These are phyloP conservation scores for Galerucella pusilla DNA, from an alignment of 2,888 invertebrate species.

Conservation along the genomic window DNA sequence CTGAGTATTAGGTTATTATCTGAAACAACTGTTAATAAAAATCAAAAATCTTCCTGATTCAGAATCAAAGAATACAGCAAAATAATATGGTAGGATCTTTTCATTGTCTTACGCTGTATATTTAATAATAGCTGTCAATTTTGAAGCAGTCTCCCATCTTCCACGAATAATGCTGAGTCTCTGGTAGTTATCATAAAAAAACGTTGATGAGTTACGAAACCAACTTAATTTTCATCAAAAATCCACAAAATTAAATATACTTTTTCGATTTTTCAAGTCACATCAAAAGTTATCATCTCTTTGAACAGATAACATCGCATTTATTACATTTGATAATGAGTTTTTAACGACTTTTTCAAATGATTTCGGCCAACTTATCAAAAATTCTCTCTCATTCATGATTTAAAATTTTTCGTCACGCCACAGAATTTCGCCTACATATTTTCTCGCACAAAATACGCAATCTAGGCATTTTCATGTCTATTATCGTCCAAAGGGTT, in stretches of 20 bases:
- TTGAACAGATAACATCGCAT: conserved; percentile 23
- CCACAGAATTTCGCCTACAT: conserved; percentile 45
- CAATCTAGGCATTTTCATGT: conserved; percentile 59
- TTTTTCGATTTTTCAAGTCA: conserved; percentile 11
- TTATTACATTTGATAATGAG: conserved; percentile 28
- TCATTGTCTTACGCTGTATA: no score
- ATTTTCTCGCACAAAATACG: conserved; percentile 57
- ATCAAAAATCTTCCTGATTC: no score
- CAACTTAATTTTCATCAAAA: conserved; percentile 3
- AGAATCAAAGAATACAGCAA: no score
- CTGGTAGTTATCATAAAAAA: no score
- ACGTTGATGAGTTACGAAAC: no score
- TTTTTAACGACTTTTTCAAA: conserved; percentile 30
- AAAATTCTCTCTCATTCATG: conserved; percentile 20
- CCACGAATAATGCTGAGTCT: no score
- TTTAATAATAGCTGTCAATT: no score
- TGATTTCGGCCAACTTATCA: conserved; percentile 35
- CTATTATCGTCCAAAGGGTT: conserved; percentile 57
- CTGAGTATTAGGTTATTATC: no score
- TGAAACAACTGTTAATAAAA: no score
- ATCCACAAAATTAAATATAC: conserved; percentile 6
- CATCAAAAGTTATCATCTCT: conserved; percentile 22
- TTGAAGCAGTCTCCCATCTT: no score
- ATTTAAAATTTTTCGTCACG: conserved; percentile 25
- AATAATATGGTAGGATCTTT: no score